Evolutionary conservation across 2,797 vertebrate genomes (phyloP), one percentile per base, ranked within the genome.

Genomic region (Clamator glandarius): DNA sequence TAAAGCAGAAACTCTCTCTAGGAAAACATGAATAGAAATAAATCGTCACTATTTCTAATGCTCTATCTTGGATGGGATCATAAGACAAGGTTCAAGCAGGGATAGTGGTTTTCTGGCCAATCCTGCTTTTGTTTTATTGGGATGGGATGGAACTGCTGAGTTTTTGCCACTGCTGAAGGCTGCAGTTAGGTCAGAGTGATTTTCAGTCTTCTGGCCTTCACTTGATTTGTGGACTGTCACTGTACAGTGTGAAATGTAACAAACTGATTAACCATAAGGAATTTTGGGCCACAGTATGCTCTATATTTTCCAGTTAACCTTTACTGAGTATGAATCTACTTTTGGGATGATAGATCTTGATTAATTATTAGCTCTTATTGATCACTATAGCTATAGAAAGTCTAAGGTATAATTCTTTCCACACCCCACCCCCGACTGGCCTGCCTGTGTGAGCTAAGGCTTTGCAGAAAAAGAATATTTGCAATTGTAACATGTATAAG

Each of bases 251-350:
- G 87, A 92, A 90, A 79, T 26, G 36, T 70, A 86, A 73, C 66
- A 84, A 91, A 79, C 82, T 70, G 82, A 87, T 64, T 75, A 75
- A 70, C 41, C 72, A 4, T 57, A 55, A 73, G 63, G 51, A 90
- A 66, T 55, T 82, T 59, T n/a, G 55, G 51, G 87, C 42, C 59
- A 69, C 52, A 52, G 58, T 20, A 35, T 68, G 28, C 52, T 88
- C 76, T 86, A 6, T 88, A 81, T 95, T 94, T 96, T 84, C 29
- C 83, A 76, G 39, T 61, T 89, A 79, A 67, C 55, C 52, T 92
- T 91, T 28, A 73, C 17, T 50, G 63, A 61, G 25, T 41, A 39
- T 0, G 0, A 95, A 35, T 62, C 59, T 78, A 9, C 70, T 84
- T 91, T 79, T 70, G 52, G 59, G 59, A 54, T 74, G 82, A 67